phyloP scores from a whole-genome alignment of 2,797 vertebrate genomes.

The Discoglossus pictus region DNA sequence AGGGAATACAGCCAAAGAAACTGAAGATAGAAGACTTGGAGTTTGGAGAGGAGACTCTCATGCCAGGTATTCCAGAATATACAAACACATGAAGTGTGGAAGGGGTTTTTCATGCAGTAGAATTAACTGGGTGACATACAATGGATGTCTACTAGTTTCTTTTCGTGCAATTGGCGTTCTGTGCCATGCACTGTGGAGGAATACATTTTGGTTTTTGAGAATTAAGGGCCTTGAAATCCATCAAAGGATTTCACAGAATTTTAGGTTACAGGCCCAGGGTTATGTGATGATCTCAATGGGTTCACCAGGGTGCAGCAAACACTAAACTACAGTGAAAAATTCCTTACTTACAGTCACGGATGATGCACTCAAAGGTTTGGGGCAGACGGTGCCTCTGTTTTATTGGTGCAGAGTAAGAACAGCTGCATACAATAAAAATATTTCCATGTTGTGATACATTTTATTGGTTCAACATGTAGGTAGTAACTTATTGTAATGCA shows the following conservation, averaged over 20 bases:
- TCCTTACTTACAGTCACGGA: too few relatives aligned
- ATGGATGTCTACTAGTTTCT: too few relatives aligned
- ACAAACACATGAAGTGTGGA: neutral
- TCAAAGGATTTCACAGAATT: too few relatives aligned
- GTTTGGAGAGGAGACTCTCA: neutral
- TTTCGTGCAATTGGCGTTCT: too few relatives aligned
- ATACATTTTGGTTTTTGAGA: too few relatives aligned
- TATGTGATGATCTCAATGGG: too few relatives aligned
- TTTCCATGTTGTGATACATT: neutral
- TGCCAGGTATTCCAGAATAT: conserved; percentile 10
- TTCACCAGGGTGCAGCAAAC: too few relatives aligned
- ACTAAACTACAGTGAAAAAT: too few relatives aligned
- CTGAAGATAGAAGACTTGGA: neutral
- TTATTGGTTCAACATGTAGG: neutral
- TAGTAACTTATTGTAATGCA: neutral
- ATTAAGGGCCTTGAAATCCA: too few relatives aligned
- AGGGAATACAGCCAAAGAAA: conserved; percentile 21
- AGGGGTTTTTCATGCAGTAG: neutral
- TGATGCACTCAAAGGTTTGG: neutral
- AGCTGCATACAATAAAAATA: neutral
- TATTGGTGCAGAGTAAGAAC: neutral
- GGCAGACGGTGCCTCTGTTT: neutral
- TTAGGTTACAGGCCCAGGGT: too few relatives aligned
- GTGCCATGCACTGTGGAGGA: too few relatives aligned
- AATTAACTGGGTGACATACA: neutral